A percentile compares a stretch with the other conserved stretches of the same genome.
Evolutionary conservation across 2,797 vertebrate species (phyloP).

Genomic region (Acipenser oxyrinchus): DNA sequence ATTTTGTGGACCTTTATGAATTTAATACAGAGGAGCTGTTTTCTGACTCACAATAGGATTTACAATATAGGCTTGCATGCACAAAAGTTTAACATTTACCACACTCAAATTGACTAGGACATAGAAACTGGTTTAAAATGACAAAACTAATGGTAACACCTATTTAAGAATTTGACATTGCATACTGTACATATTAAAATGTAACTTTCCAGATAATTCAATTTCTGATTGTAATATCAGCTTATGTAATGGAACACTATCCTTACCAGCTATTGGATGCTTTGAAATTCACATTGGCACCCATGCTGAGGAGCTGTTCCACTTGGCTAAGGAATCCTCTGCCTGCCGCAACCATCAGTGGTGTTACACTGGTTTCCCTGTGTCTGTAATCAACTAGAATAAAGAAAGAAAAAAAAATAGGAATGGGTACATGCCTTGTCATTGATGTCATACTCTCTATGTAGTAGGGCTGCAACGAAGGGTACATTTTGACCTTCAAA

Average conservation of each 20-base stretch:
- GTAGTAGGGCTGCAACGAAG: too few species aligned
- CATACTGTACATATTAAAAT: neutral
- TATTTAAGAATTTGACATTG: neutral
- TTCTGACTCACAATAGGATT: too few species aligned
- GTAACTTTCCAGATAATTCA: neutral
- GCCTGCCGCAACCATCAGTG: slow-evolving; percentile 84
- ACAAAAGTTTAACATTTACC: too few species aligned
- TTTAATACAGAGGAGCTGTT: too few species aligned
- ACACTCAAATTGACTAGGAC: too few species aligned
- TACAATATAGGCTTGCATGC: too few species aligned
- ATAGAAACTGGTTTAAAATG: neutral
- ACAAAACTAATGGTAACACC: too few species aligned
- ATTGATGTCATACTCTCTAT: too few species aligned
- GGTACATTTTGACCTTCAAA: too few species aligned
- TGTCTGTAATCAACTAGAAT: slow-evolving; percentile 82
- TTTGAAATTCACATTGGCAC: slow-evolving; percentile 72
- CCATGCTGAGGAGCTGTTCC: slow-evolving; percentile 83
- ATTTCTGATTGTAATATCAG: neutral
- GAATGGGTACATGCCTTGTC: neutral
- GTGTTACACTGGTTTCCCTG: slow-evolving; percentile 76
- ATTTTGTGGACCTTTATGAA: too few species aligned
- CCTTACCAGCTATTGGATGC: slow-evolving; percentile 86
- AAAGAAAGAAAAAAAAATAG: neutral
- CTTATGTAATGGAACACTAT: neutral
- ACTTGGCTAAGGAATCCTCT: slow-evolving; percentile 78